Evolutionary conservation across 53 echinoderm and acorn worm species (phyloP).

Genomic region (Luidia sarsii): DNA sequence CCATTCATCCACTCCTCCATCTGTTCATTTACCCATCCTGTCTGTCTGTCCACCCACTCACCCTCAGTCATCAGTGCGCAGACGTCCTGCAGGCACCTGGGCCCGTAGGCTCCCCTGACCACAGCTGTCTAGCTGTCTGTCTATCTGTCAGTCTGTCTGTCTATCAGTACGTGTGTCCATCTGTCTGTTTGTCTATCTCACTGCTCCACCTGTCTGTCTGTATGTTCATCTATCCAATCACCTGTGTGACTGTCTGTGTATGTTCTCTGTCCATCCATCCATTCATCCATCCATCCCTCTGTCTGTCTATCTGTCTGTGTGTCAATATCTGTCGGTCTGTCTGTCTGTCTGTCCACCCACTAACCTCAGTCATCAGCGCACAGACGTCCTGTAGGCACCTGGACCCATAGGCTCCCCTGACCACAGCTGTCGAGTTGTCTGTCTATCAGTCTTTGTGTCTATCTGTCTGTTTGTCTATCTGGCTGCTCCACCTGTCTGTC

Average conservation of each 20-base stretch:
- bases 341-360: neutral
- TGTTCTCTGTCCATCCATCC: too few species aligned
- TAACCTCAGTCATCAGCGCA: constrained; percentile 78
- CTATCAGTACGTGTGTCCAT: constrained; percentile 76
- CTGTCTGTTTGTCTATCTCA: too few species aligned
- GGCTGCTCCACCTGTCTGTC: too few species aligned
- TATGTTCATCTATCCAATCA: too few species aligned
- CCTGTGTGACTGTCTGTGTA: too few species aligned
- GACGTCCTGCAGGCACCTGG: constrained; percentile 66
- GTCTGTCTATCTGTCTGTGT: too few species aligned
- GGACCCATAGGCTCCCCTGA: constrained; percentile 62
- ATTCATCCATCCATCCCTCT: too few species aligned
- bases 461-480: too few species aligned
- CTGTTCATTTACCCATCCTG: neutral
- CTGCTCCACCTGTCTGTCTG: too few species aligned
- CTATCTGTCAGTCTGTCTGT: constrained; percentile 76
- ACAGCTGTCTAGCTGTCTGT: too few species aligned
- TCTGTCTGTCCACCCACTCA: constrained; percentile 18
- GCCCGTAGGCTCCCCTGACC: constrained; percentile 67
- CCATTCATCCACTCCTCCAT: neutral
- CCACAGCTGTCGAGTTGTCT: too few species aligned
- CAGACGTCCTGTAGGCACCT: constrained; percentile 73
- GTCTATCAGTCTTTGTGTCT: constrained; percentile 76
- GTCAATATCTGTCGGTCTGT: too few species aligned
- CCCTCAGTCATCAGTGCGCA: constrained; percentile 83